Evolutionary conservation across 2,113 vertebrate species (phyloP).

Genomic region (Oreochromis tanganicae): DNA sequence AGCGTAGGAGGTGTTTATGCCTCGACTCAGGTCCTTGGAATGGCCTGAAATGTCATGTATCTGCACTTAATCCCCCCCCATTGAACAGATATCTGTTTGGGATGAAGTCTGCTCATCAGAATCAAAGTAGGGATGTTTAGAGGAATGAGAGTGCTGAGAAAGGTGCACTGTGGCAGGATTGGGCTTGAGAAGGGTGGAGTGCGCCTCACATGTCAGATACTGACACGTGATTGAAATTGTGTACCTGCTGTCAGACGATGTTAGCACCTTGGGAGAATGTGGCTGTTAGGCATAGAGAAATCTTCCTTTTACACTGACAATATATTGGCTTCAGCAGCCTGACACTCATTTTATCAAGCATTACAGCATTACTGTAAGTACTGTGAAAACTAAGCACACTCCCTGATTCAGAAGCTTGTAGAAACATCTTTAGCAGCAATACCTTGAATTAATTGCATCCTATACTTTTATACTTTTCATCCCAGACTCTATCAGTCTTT

Average conservation of each 20-base stretch:
- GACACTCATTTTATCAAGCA: background rate
- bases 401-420: background rate
- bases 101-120: conserved; percentile 44
- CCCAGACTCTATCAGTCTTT: background rate
- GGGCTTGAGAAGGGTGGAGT: conserved; percentile 20
- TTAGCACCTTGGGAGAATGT: background rate
- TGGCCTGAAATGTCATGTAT: conserved; percentile 60
- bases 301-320: background rate
- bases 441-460: background rate
- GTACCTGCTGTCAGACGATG: conserved; percentile 15
- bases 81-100: conserved; percentile 44
- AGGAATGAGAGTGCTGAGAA: background rate
- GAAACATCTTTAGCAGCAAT: background rate
- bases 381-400: background rate
- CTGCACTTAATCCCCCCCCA: conserved; percentile 48
- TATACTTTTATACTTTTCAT: background rate
- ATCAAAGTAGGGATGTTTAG: background rate
- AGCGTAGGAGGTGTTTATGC: conserved; percentile 64
- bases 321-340: background rate
- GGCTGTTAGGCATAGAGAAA: background rate
- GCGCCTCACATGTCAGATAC: conserved; percentile 8
- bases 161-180: conserved; percentile 19
- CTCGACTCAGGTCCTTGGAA: conserved; percentile 62
- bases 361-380: background rate
- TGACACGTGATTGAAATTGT: background rate